Evolutionary conservation across 2,113 vertebrate species (phyloP).

Genomic region (Oncorhynchus tshawytscha): DNA sequence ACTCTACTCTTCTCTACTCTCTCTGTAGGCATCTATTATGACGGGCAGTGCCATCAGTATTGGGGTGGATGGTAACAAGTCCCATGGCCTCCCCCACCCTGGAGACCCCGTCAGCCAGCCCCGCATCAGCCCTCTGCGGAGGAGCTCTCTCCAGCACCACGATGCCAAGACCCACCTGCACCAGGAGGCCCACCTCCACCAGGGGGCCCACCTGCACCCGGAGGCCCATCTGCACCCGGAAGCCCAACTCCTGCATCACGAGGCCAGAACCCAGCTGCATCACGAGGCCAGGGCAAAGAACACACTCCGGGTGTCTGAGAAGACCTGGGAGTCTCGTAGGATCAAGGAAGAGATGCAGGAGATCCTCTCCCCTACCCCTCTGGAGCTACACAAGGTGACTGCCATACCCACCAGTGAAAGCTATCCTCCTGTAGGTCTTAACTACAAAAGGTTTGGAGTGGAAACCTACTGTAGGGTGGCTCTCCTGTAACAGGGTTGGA

Average conservation of each 20-base stretch:
- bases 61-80: slow-evolving; percentile 80
- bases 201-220: slow-evolving; percentile 35
- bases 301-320: slow-evolving; percentile 73
- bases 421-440: no score
- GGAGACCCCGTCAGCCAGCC: slow-evolving; percentile 56
- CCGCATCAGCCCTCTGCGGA: slow-evolving; percentile 73
- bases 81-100: slow-evolving; percentile 68
- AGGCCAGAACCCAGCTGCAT: slow-evolving; percentile 16
- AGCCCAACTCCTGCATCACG: slow-evolving; percentile 48
- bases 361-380: slow-evolving; percentile 80
- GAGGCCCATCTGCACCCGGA: slow-evolving; percentile 48
- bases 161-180: slow-evolving; percentile 43
- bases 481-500: no score
- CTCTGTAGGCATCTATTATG: slow-evolving; percentile 90
- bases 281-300: slow-evolving; percentile 63
- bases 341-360: slow-evolving; percentile 89
- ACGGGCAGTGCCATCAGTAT: slow-evolving; percentile 85
- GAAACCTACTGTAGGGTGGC: no score
- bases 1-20: not conserved
- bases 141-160: slow-evolving; percentile 65
- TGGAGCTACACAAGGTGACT: slow-evolving; percentile 91
- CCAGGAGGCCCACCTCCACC: slow-evolving; percentile 39
- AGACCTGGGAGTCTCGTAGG: slow-evolving; percentile 81
- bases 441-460: no score
- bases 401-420: no score